Conservation (phyloP, 2,113 vertebrate genomes). For the Clarias magur region DNA sequence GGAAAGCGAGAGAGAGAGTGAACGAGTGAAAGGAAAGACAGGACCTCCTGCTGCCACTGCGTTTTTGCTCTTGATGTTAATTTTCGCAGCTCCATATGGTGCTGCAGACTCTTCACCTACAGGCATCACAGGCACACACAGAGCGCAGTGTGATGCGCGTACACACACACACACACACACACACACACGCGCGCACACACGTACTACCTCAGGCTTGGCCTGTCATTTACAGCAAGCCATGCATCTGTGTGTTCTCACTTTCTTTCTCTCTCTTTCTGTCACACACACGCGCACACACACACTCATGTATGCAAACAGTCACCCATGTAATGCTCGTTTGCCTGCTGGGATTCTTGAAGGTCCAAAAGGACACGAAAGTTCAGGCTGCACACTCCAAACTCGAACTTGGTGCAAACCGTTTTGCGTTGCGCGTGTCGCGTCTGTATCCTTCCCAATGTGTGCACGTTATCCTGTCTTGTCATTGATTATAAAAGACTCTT, state of each 20-base stretch:
- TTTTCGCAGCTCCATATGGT: constrained; percentile 99
- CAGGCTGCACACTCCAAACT: background rate
- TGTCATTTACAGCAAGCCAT: constrained; percentile 92
- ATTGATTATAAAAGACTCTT: constrained; percentile 98
- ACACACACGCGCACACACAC: constrained; percentile 10
- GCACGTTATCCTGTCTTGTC: constrained; percentile 85
- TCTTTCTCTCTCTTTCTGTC: constrained; percentile 47
- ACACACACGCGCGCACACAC: constrained; percentile 80
- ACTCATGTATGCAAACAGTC: constrained; percentile 42
- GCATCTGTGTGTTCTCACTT: constrained; percentile 86
- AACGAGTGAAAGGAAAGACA: constrained; percentile 43
- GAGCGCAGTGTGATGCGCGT: background rate
- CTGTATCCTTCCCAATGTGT: constrained; percentile 20
- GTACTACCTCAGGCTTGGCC: constrained; percentile 90
- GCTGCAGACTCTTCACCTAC: constrained; percentile 99
- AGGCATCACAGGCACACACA: constrained; percentile 76
- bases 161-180: background rate
- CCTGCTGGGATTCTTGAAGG: constrained; percentile 34
- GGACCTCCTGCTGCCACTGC: constrained; percentile 74
- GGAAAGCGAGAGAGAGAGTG: constrained; percentile 30
- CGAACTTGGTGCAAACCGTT: background rate
- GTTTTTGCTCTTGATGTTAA: constrained; percentile 95
- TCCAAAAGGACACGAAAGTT: constrained; percentile 13
- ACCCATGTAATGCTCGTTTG: constrained; percentile 24
- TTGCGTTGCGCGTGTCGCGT: background rate